Conservation (phyloP, 2,113 vertebrate species). For the Panurus biarmicus region DNA sequence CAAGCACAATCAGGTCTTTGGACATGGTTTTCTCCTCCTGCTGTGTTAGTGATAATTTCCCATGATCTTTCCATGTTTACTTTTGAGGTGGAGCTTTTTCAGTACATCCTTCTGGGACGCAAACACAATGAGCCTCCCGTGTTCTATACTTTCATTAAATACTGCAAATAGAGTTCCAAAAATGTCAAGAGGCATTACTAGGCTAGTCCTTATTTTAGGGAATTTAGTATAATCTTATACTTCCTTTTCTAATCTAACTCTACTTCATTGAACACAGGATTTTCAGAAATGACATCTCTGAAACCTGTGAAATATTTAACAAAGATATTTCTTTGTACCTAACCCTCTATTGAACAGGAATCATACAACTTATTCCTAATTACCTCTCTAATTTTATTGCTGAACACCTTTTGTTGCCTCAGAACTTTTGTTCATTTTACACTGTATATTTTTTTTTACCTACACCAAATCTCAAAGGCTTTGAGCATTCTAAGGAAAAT, state of each 20-base stretch:
- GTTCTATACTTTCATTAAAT: background rate
- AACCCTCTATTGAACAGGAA: background rate
- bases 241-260: background rate
- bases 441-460: background rate
- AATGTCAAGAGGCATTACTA: background rate
- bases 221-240: background rate
- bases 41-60: background rate
- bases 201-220: background rate
- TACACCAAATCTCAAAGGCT: background rate
- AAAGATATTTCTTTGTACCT: background rate
- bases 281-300: background rate
- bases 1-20: background rate
- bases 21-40: background rate
- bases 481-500: background rate
- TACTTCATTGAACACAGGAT: background rate
- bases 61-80: background rate
- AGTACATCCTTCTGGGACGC: background rate
- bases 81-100: constrained; percentile 36
- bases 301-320: background rate
- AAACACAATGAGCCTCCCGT: background rate
- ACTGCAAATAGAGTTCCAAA: background rate
- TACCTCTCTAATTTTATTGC: background rate
- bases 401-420: background rate
- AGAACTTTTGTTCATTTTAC: background rate
- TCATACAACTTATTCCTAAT: background rate